Conservation (phyloP, 2,797 vertebrate species). For the Neosilurus hyrtlii region DNA sequence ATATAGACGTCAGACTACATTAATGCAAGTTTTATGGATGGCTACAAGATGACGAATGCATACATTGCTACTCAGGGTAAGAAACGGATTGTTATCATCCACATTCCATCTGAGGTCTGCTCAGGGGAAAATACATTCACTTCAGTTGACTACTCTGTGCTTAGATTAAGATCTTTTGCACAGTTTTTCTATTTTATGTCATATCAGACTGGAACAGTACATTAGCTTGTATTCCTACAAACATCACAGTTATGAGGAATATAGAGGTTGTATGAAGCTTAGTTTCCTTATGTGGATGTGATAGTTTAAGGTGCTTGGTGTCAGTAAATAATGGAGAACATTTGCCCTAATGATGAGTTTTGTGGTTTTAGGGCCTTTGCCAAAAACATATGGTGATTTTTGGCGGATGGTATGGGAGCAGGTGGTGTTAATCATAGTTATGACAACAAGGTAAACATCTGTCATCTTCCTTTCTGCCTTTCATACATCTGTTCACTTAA, state of each 20-base stretch:
- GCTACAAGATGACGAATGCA: conserved; percentile 78
- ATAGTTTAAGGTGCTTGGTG: background rate
- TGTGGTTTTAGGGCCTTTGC: conserved; percentile 75
- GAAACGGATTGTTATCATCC: conserved; percentile 25
- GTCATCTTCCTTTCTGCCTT: background rate
- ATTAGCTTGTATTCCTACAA: background rate
- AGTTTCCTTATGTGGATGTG: too few relatives aligned
- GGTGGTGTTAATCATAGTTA: conserved; percentile 83
- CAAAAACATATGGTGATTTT: conserved; percentile 83
- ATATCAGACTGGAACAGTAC: background rate
- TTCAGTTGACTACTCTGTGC: background rate
- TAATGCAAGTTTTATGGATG: conserved; percentile 85
- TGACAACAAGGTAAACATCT: conserved; percentile 79
- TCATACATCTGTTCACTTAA: background rate
- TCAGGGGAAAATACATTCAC: background rate
- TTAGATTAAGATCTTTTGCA: background rate
- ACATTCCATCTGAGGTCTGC: background rate
- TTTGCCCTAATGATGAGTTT: background rate
- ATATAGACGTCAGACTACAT: conserved; percentile 81
- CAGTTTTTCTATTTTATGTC: background rate
- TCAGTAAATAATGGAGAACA: background rate
- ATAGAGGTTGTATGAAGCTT: background rate
- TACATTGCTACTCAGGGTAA: conserved; percentile 88
- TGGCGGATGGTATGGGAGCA: conserved; percentile 88
- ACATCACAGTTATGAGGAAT: background rate